Conservation (phyloP, 2,888 invertebrate species). For the Tetanocera ferruginea region DNA sequence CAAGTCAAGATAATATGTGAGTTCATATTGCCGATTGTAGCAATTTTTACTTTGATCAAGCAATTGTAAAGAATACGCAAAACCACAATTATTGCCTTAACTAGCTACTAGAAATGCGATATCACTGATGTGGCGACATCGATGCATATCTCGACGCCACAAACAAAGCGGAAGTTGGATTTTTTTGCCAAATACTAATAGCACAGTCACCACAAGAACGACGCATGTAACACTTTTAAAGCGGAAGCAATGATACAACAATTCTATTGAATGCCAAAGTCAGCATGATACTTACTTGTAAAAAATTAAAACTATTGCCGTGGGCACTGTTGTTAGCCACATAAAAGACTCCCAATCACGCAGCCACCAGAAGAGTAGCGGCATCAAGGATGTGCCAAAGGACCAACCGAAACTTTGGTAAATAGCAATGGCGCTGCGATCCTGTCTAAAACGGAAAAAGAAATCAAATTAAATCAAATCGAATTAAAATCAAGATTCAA, state of each 20-base stretch:
- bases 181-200: too few relatives aligned
- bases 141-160: too few relatives aligned
- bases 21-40: too few relatives aligned
- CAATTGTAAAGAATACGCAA: too few relatives aligned
- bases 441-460: constrained; percentile 61
- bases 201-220: background rate
- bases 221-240: constrained; percentile 5
- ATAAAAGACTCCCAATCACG: constrained; percentile 71
- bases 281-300: constrained; percentile 66
- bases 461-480: constrained; percentile 26
- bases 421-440: constrained; percentile 71
- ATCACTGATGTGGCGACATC: too few relatives aligned
- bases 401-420: constrained; percentile 72
- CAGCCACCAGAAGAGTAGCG: constrained; percentile 71
- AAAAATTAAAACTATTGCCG: constrained; percentile 68
- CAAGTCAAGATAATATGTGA: too few relatives aligned
- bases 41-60: too few relatives aligned
- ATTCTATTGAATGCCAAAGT: background rate
- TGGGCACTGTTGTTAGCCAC: constrained; percentile 71
- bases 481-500: constrained; percentile 5
- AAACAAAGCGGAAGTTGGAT: too few relatives aligned
- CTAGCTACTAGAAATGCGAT: too few relatives aligned
- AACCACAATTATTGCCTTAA: too few relatives aligned
- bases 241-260: background rate
- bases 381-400: constrained; percentile 71